These are phyloP conservation scores for Pyrocephalus nanus DNA, from an alignment of 2,797 vertebrate genomes.

Conservation along the genomic window DNA sequence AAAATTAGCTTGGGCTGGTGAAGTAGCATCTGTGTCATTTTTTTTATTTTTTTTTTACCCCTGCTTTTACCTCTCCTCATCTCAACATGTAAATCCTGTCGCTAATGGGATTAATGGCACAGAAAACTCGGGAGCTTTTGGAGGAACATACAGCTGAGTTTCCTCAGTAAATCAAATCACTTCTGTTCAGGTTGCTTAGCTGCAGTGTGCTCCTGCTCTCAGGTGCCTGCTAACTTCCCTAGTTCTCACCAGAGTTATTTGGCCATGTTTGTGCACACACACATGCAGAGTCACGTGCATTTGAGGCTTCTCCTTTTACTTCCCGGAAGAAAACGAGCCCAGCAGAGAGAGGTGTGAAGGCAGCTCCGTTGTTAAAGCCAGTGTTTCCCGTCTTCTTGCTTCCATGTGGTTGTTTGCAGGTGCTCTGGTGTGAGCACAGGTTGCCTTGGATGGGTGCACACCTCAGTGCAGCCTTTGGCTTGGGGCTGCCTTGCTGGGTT, in stretches of 20 bases:
- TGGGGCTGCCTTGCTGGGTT: background rate
- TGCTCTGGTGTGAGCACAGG: background rate
- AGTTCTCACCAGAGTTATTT: background rate
- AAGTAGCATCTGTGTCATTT: background rate
- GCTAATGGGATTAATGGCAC: background rate
- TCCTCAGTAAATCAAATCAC: background rate
- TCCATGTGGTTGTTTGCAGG: background rate
- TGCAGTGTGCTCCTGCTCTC: background rate
- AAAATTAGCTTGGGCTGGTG: constrained; percentile 6
- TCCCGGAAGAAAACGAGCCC: background rate
- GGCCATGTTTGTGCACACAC: background rate
- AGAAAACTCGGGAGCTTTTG: constrained; percentile 5
- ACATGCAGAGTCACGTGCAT: background rate
- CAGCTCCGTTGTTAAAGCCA: background rate
- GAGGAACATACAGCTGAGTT: background rate
- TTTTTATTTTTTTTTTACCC: background rate
- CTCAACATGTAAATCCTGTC: background rate
- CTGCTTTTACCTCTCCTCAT: background rate
- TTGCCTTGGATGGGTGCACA: background rate
- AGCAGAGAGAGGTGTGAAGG: background rate
- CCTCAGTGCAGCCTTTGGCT: background rate
- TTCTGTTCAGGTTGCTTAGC: background rate
- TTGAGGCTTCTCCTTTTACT: background rate
- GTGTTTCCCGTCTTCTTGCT: background rate
- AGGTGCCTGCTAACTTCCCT: background rate